A percentile compares a stretch with the other conserved stretches of the same genome.
phyloP scores from a whole-genome alignment of 1,140 invertebrate species.

The Drosophila nigrodunni region DNA sequence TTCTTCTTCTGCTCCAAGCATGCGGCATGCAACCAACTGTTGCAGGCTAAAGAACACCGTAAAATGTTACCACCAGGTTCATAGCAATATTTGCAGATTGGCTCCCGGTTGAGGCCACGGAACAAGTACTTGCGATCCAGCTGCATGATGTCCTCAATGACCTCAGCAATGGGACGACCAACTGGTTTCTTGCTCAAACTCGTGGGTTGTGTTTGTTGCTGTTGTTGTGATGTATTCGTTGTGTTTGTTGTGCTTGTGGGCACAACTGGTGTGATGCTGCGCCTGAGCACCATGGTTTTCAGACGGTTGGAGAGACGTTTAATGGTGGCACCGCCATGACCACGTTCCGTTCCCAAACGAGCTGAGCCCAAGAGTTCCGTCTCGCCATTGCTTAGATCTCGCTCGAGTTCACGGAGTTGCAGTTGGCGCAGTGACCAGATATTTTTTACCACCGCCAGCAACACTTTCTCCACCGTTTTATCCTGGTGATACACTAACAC shows the following conservation, averaged over 20 bases:
- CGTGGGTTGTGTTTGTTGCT: neutral
- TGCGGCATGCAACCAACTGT: slow-evolving; percentile 84
- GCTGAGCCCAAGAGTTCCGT: slow-evolving; percentile 38
- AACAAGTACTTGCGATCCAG: slow-evolving; percentile 86
- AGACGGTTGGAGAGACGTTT: slow-evolving; percentile 71
- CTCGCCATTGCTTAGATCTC: slow-evolving; percentile 40
- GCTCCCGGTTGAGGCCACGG: slow-evolving; percentile 85
- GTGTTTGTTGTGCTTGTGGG: neutral
- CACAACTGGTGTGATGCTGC: slow-evolving; percentile 56
- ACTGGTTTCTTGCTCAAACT: slow-evolving; percentile 30
- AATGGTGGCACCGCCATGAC: slow-evolving; percentile 41
- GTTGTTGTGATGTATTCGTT: neutral
- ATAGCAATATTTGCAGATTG: slow-evolving; percentile 88
- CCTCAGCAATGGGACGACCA: slow-evolving; percentile 78
- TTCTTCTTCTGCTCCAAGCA: slow-evolving; percentile 66
- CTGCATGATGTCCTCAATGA: slow-evolving; percentile 74
- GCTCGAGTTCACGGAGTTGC: slow-evolving; percentile 58
- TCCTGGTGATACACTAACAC: slow-evolving; percentile 60
- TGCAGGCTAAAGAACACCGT: slow-evolving; percentile 86
- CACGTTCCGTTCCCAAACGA: slow-evolving; percentile 20
- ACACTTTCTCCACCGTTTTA: slow-evolving; percentile 60
- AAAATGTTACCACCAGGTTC: slow-evolving; percentile 86
- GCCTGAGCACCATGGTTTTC: slow-evolving; percentile 52
- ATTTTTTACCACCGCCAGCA: slow-evolving; percentile 57
- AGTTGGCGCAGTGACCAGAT: slow-evolving; percentile 64